Conservation (phyloP, 2,888 invertebrate genomes). For the Orchestes rusci region DNA sequence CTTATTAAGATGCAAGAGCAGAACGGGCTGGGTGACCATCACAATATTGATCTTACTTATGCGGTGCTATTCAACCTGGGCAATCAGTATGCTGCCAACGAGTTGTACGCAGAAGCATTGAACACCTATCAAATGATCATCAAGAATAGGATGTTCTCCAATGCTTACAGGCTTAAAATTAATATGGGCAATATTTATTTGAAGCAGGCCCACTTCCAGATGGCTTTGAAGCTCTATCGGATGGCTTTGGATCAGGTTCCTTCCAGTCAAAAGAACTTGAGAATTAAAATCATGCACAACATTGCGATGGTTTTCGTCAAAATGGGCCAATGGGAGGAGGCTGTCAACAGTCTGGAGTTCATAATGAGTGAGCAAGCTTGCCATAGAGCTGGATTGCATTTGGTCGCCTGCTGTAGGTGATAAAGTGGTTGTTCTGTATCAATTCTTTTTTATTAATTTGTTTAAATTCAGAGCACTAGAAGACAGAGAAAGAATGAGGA, state of each 20-base stretch:
- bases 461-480: constrained; percentile 63
- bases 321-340: constrained; percentile 95
- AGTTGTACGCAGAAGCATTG: constrained; percentile 92
- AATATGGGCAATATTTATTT: constrained; percentile 99
- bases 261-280: constrained; percentile 85
- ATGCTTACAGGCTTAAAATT: constrained; percentile 87
- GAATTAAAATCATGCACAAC: constrained; percentile 96
- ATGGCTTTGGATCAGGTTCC: constrained; percentile 98
- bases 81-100: constrained; percentile 88
- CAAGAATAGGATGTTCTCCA: constrained; percentile 87
- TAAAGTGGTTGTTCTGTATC: background rate
- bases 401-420: constrained; percentile 67
- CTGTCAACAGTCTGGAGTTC: constrained; percentile 93
- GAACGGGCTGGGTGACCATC: constrained; percentile 77
- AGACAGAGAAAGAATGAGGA: constrained; percentile 89
- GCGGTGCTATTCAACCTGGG: constrained; percentile 93
- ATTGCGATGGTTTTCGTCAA: constrained; percentile 91
- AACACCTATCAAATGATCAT: constrained; percentile 94
- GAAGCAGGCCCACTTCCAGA: constrained; percentile 85
- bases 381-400: constrained; percentile 67
- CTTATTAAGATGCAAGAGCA: constrained; percentile 89
- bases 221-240: constrained; percentile 94
- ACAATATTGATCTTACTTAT: constrained; percentile 93
- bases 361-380: constrained; percentile 95
- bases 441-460: background rate